Base-by-base conservation (phyloP, 53 echinoderm and acorn worm genomes). In the Temnopleurus reevesii region DNA sequence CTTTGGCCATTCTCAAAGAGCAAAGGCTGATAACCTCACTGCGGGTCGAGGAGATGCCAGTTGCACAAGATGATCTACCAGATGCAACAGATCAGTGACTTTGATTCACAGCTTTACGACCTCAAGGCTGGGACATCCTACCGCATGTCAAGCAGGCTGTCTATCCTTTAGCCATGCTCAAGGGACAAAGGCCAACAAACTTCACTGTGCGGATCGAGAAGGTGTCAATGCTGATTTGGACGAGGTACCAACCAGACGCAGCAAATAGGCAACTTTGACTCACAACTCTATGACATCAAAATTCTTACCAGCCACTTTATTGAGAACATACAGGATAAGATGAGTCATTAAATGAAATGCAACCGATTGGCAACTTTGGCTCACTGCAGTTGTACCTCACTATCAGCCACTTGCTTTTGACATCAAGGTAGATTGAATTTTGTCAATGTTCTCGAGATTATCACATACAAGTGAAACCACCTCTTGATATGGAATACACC, bases 181-280 rank as follows among this genome's bases (percentile, higher is more conserved):
- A 94, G 49, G 96, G 94, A 45, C 77, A 88, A 46, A 93, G 96
- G 21, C 61, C 94, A 19, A 91, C 87, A 38, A 96, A 96, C 76
- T 91, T 96, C 30, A 94, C 93, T 29, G 96, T 96, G 3, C 96
- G 94, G 81, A 92, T 94, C 1, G 96, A 96, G 76, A 96, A 96
- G 57, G 96, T 94, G 51, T 94, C 93, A 1, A 94, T 90, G 54
- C 71, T 92, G 83, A 31, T 94, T 41, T 77, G 95, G 29, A 94
- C 92, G 90, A 63, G 12, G 12, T 13, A 94, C 93, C 77, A 85
- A 92, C 53, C 92, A 97, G 53, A 83, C 95, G 56, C 77, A 95
- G 25, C 59, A 92, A 1, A 76, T 92, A 21, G 90, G 90, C 24
- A 31, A 33, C 30, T 90, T 86, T n/a, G 89, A 81, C 18, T 85